Percentiles rank a stretch among this genome's conserved stretches.
Conservation (phyloP, 1,140 invertebrate genomes). For the Stegodyphus dumicola region DNA sequence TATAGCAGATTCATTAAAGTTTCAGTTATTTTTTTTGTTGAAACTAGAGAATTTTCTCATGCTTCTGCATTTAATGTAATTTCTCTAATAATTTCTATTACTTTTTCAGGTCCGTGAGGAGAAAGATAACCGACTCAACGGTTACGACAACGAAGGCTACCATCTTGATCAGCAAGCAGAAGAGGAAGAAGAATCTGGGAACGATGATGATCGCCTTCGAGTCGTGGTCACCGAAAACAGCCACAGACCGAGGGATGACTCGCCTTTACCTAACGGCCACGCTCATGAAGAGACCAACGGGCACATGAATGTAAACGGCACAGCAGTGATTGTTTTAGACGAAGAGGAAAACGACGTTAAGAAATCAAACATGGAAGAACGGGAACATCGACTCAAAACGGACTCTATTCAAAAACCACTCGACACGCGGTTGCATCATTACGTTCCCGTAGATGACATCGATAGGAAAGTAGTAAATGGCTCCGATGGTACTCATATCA, state of each 20-base stretch:
- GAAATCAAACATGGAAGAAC: not conserved
- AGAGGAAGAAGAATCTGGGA: conserved; percentile 24
- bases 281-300: conserved; percentile 16
- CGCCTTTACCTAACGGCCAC: conserved; percentile 24
- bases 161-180: conserved; percentile 9
- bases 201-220: conserved; percentile 32
- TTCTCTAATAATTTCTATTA: not conserved
- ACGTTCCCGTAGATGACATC: conserved; percentile 34
- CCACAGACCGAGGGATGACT: not conserved
- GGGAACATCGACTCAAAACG: not conserved
- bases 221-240: conserved; percentile 14
- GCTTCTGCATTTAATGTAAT: too few species aligned
- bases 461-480: conserved; percentile 41
- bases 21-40: too few species aligned
- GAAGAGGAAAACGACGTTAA: conserved; percentile 9
- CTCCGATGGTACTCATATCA: conserved; percentile 7
- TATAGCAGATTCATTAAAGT: too few species aligned
- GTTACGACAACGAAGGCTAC: conserved; percentile 47
- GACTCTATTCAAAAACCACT: conserved; percentile 32
- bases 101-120: conserved; percentile 26
- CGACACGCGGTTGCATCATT: conserved; percentile 47
- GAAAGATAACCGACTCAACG: conserved; percentile 38
- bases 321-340: not conserved
- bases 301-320: conserved; percentile 2
- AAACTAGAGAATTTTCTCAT: too few species aligned